Base-by-base conservation (phyloP, 2,113 vertebrate species). In the Gyps fulvus region DNA sequence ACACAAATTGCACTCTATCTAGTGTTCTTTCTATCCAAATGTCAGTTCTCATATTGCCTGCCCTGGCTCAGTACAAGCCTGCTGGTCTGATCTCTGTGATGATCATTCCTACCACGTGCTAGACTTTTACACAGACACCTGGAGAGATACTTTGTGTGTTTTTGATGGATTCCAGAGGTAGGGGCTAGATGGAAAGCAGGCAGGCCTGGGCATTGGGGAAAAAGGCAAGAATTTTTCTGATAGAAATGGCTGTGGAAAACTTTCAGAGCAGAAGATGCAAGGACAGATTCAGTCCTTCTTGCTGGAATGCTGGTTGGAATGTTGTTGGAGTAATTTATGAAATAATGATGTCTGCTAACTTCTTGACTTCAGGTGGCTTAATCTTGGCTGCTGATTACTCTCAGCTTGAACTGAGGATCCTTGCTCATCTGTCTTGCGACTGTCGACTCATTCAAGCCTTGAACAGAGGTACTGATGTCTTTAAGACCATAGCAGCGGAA, bases 311-410 rank as follows among this genome's bases (percentile, higher is more conserved):
- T 36, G 17, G 50, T 42, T 62, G 67, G 36, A 36, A 72, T 63
- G 43, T 42, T 26, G 17, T 10, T 93, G 57, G 13, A 84, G 22
- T 82, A 69, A 73, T 91, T 65, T 38, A 38, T 62, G 22, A 70
- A 80, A 66, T 84, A 82, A 69, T 62, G n/a, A 52, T 67, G 80
- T 80, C 25, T 67, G 52, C 45, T 89, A 22, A 65, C 70, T 49
- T 76, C 18, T 76, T 86, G 92, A 3, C 55, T 92, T 85, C 81
- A 99, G 99, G 99, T 83, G 99, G 99, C 31, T 98, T 99, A 81
- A 99, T 99, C 83, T 92, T 99, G 97, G 99, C 99, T 94, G 99
- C 99, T 11, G 99, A 99, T 98, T 99, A 99, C 87, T 99, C 99
- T 91, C 99, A 99, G 97, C 97, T 99, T 76, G 99, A 99, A 95